Evolutionary conservation across 2,797 vertebrate species (phyloP), one percentile per base, ranked within the genome.

Genomic region (Liparis tanakae): DNA sequence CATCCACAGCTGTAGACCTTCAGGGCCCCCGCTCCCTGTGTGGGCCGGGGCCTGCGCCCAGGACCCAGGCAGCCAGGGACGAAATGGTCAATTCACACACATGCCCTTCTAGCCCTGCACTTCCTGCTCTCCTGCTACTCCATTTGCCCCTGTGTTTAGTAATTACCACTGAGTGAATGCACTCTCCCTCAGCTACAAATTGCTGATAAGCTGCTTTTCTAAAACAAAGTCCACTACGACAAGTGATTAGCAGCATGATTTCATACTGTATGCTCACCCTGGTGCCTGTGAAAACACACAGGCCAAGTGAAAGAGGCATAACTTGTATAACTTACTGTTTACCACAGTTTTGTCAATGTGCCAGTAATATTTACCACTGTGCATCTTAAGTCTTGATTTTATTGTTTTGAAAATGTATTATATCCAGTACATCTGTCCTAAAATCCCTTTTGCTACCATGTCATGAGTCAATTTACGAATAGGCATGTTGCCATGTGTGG

Each of bases 1-100:
- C 62, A 56, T 77, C 66, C 64, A 64, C 67, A 79, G 76, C 79
- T 80, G 60, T 74, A 73, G 74, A 83, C 67, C 70, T 79, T 68
- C 62, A 56, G 59, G 66, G 57, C 44, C 70, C 69, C 81, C 3
- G 5, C 82, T 89, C 74, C 67, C 73, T 91, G 87, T 91, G 88
- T 90, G 89, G 89, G 85, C 87, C 67, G n/a, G 20, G 36, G 78
- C 68, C 71, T 66, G 61, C 53, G 34, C 54, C 60, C 70, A 72
- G 59, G 72, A 74, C 78, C 74, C 41, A 75, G 74, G 84, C 81
- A 87, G 60, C 81, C 72, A 85, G 62, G 56, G 85, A 80, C 41
- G 9, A 62, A 84, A 76, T 78, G 78, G 79, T 91, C 84, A 89
- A 91, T 88, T 89, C 80, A 85, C 76, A 86, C 81, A 81, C 74